Conservation (phyloP, 2,888 invertebrate species). For the Autographa pulchrina region DNA sequence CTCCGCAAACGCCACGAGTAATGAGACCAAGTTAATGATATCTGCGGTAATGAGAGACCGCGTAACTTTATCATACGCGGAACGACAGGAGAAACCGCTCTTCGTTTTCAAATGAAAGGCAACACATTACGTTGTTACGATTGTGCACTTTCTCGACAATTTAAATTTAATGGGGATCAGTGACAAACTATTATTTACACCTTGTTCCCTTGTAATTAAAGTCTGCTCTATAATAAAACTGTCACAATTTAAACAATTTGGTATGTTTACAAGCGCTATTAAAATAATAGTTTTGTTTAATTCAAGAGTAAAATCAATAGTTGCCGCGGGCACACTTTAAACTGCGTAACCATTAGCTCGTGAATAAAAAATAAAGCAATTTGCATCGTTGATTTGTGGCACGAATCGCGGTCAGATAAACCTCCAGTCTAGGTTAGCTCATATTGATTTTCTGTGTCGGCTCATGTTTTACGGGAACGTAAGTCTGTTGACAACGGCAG, state of each 20-base stretch:
- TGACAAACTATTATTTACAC: constrained; percentile 59
- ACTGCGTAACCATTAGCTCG: constrained; percentile 29
- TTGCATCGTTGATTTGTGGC: constrained; percentile 69
- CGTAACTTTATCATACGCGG: constrained; percentile 83
- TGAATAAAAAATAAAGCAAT: constrained; percentile 71
- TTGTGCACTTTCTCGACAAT: constrained; percentile 77
- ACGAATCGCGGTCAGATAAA: constrained; percentile 61
- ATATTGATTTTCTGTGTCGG: constrained; percentile 65
- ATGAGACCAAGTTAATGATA: constrained; percentile 77
- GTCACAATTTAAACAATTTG: not conserved
- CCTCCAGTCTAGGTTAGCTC: constrained; percentile 42
- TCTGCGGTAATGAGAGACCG: constrained; percentile 78
- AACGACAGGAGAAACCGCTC: constrained; percentile 80
- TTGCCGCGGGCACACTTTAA: constrained; percentile 29
- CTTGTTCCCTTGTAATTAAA: constrained; percentile 39
- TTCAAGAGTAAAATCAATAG: constrained; percentile 39
- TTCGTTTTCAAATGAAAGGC: constrained; percentile 83
- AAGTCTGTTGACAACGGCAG: constrained; percentile 44
- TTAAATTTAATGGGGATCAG: constrained; percentile 71
- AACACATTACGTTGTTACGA: constrained; percentile 75
- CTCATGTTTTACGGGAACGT: constrained; percentile 31
- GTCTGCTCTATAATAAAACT: not conserved
- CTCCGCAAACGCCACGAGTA: constrained; percentile 71
- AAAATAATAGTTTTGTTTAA: constrained; percentile 30
- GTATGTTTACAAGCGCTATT: constrained; percentile 2